Conservation (phyloP, 2,888 invertebrate species). For the Argyresthia goedartella region DNA sequence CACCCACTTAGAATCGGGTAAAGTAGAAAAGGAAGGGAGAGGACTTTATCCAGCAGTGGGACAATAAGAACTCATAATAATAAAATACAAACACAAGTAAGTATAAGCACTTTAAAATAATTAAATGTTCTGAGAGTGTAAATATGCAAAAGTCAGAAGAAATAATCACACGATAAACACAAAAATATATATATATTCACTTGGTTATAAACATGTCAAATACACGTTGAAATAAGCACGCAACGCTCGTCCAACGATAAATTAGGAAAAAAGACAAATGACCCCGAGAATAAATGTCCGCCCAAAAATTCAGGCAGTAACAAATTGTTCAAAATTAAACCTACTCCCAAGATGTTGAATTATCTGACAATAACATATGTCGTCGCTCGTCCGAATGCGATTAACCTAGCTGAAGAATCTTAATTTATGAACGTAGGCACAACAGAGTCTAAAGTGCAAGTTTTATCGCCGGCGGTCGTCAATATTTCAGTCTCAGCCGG, state of each 20-base stretch:
- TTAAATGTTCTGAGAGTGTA: no score
- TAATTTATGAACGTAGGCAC: slow-evolving; percentile 38
- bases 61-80: no score
- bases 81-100: no score
- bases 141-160: no score
- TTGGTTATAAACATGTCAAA: slow-evolving; percentile 1
- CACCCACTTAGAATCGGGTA: no score
- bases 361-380: slow-evolving; percentile 55
- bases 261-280: slow-evolving; percentile 25
- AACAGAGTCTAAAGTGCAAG: slow-evolving; percentile 25
- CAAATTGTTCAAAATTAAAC: slow-evolving; percentile 48
- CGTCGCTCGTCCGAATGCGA: slow-evolving; percentile 29
- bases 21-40: no score
- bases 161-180: no score
- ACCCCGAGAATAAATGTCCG: slow-evolving; percentile 35
- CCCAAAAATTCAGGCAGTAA: slow-evolving; percentile 21
- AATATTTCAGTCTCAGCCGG: slow-evolving; percentile 32
- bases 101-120: no score
- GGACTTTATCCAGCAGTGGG: no score
- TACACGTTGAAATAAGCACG: not conserved
- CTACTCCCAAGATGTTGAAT: slow-evolving; percentile 45
- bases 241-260: slow-evolving; percentile 22
- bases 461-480: slow-evolving; percentile 30
- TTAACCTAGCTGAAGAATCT: slow-evolving; percentile 32
- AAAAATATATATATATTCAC: no score